Percentiles rank a stretch among this genome's conserved stretches.
phyloP scores from a whole-genome alignment of 2,113 vertebrate genomes.

The Heterotilapia buettikoferi region DNA sequence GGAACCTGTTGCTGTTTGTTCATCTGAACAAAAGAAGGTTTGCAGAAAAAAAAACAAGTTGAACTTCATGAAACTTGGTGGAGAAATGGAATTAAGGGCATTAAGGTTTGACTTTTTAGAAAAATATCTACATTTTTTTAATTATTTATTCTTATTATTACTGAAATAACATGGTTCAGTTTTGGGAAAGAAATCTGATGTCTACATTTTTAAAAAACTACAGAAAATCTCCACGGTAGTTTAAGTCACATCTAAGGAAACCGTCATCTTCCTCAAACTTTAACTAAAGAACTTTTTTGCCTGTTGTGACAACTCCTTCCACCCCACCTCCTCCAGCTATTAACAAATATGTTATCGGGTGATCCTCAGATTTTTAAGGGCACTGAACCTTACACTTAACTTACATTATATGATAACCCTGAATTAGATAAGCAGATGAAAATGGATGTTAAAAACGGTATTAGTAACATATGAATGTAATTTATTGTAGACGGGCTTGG shows the following conservation, averaged over 20 bases:
- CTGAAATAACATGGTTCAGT: not conserved
- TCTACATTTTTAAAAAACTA: rapidly evolving
- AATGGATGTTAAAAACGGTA: not conserved
- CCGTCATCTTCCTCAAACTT: not conserved
- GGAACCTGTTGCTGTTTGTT: not conserved
- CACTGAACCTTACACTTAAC: not conserved
- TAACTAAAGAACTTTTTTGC: not conserved
- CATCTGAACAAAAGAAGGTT: not conserved
- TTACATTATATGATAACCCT: not conserved
- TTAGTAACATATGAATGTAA: not conserved
- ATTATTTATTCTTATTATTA: not conserved
- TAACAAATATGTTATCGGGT: not conserved
- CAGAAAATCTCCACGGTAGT: not conserved
- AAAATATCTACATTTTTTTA: not conserved
- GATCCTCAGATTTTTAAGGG: not conserved
- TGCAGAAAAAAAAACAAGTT: not conserved
- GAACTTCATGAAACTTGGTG: not conserved
- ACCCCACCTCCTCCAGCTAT: not conserved
- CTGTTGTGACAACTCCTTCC: not conserved
- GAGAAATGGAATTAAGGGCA: not conserved
- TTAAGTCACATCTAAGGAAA: not conserved
- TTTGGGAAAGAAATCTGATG: not conserved
- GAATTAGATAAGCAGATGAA: not conserved
- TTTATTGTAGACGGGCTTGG: not conserved
- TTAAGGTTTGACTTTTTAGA: not conserved